Conservation (phyloP, 2,888 invertebrate genomes). For the Leptinotarsa juncta region DNA sequence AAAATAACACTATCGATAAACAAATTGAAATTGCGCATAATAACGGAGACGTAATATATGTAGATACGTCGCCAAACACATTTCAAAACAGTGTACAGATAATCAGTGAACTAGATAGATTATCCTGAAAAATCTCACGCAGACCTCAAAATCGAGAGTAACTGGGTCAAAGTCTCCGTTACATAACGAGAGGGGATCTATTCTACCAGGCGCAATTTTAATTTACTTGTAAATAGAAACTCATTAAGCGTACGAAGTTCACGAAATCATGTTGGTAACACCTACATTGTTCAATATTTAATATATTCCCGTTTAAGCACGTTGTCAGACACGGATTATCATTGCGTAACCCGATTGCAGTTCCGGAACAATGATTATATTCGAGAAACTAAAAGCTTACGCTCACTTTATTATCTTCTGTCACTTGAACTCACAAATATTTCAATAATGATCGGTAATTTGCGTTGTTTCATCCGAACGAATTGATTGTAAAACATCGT, state of each 20-base stretch:
- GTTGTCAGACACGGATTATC: conserved; percentile 45
- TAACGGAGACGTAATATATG: conserved; percentile 32
- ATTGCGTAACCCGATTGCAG: conserved; percentile 52
- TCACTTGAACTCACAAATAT: conserved; percentile 47
- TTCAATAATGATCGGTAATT: conserved; percentile 5
- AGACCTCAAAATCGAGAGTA: conserved; percentile 44
- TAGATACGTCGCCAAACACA: conserved; percentile 39
- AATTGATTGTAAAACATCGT: conserved; percentile 20
- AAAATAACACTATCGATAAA: conserved; percentile 41
- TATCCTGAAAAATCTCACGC: conserved; percentile 39
- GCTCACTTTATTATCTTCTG: conserved; percentile 43
- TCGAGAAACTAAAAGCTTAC: conserved; percentile 54
- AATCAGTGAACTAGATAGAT: conserved; percentile 37
- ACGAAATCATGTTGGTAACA: conserved; percentile 37
- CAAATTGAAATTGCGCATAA: conserved; percentile 43
- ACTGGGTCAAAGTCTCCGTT: conserved; percentile 55
- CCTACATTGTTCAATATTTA: conserved; percentile 46
- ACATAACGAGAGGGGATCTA: conserved; percentile 50
- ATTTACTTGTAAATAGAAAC: conserved; percentile 44
- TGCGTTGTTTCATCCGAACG: neutral
- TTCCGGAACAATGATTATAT: conserved; percentile 59
- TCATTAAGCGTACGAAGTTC: conserved; percentile 35
- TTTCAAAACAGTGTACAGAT: conserved; percentile 31
- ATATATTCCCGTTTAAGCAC: conserved; percentile 51
- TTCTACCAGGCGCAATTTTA: conserved; percentile 44